Evolutionary conservation across 2,797 vertebrate genomes (phyloP).

Genomic region (Bradypodion ventrale): DNA sequence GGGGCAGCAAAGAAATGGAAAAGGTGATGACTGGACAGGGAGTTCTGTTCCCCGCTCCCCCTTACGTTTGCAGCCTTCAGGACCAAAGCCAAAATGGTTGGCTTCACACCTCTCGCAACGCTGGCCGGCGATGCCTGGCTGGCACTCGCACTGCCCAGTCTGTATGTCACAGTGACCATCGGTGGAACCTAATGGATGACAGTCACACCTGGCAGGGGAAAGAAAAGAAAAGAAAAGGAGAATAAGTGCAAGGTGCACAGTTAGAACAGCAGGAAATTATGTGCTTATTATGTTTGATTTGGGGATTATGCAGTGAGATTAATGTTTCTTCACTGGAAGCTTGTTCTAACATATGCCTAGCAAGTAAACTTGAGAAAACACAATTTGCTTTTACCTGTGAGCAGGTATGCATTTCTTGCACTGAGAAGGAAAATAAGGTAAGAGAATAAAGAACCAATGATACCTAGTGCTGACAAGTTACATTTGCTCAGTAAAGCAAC

Average conservation of each 20-base stretch:
- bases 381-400: background rate
- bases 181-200: conserved; percentile 89
- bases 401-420: background rate
- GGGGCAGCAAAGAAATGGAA: background rate
- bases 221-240: background rate
- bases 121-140: conserved; percentile 87
- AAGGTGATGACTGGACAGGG: background rate
- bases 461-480: background rate
- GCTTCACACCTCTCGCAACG: conserved; percentile 87
- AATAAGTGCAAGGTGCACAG: background rate
- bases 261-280: background rate
- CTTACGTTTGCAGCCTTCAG: conserved; percentile 96
- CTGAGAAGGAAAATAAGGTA: background rate
- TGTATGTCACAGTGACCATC: conserved; percentile 91
- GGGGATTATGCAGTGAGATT: background rate
- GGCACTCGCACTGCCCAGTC: conserved; percentile 93
- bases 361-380: background rate
- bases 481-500: background rate
- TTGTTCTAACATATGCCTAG: background rate
- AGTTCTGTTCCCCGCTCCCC: background rate
- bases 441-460: background rate
- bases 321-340: accelerated
- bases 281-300: accelerated
- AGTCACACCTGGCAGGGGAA: conserved; percentile 83
- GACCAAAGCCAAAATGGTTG: conserved; percentile 93